Percentiles rank a stretch among this genome's conserved stretches.
phyloP scores from a whole-genome alignment of 2,888 invertebrate species.

The Capitulum mitella region DNA sequence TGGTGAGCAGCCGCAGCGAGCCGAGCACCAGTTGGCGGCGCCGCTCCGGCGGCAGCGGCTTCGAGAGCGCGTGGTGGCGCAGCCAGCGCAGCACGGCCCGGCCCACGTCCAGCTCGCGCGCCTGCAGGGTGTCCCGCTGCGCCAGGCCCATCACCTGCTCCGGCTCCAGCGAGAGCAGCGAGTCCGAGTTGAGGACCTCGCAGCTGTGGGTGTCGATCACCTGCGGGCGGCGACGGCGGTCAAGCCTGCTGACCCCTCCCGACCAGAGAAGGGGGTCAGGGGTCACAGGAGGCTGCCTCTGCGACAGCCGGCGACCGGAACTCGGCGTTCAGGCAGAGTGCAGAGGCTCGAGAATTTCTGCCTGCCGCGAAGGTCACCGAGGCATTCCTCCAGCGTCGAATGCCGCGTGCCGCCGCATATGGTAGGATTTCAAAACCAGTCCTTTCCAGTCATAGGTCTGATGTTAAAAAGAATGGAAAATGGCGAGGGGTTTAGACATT shows the following conservation, averaged over 20 bases:
- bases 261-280: not conserved
- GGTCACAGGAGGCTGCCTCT: not conserved
- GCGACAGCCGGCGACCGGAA: too few relatives aligned
- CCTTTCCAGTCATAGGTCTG: too few relatives aligned
- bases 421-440: too few relatives aligned
- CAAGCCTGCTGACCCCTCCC: not conserved
- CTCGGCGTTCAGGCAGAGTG: too few relatives aligned
- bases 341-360: too few relatives aligned
- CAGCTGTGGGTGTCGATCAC: not conserved
- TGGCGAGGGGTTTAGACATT: too few relatives aligned
- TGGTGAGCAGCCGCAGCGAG: slow-evolving; percentile 6
- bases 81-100: slow-evolving; percentile 18
- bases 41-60: too few relatives aligned
- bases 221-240: not conserved
- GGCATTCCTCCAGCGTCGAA: too few relatives aligned
- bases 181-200: slow-evolving; percentile 5
- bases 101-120: slow-evolving; percentile 14
- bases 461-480: too few relatives aligned
- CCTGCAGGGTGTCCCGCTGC: not conserved
- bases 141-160: not conserved
- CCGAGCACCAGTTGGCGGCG: not conserved
- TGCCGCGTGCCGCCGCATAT: too few relatives aligned
- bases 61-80: not conserved
- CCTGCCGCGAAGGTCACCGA: too few relatives aligned
- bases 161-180: not conserved